Conservation (phyloP, 2,113 vertebrate genomes). For the Nematolebias whitei region DNA sequence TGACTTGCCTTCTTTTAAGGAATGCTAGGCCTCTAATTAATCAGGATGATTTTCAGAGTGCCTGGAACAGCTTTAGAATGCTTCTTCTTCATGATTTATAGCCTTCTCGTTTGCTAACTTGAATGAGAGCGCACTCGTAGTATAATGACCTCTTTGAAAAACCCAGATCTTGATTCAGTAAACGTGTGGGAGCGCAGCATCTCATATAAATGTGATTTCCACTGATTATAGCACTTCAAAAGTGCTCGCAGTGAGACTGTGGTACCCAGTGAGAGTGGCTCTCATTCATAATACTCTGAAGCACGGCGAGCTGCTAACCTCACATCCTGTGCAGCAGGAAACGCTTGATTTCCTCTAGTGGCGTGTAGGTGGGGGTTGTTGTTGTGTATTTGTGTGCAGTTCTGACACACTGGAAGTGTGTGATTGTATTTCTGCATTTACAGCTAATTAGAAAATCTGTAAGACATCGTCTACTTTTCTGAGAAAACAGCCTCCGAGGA, state of each 20-base stretch:
- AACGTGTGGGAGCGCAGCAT: conserved; percentile 29
- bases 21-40: too few relatives aligned
- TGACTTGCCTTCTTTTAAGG: too few relatives aligned
- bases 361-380: conserved; percentile 52
- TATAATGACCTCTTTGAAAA: neutral
- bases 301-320: conserved; percentile 59
- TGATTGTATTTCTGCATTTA: conserved; percentile 4
- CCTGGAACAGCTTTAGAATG: too few relatives aligned
- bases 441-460: conserved; percentile 10
- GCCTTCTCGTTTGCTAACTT: neutral
- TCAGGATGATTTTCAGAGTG: too few relatives aligned
- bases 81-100: neutral
- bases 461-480: neutral
- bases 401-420: conserved; percentile 4
- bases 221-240: conserved; percentile 56
- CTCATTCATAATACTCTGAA: conserved; percentile 73
- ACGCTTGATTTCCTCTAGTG: conserved; percentile 74
- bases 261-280: conserved; percentile 57
- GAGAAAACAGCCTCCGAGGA: conserved; percentile 10
- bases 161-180: conserved; percentile 28
- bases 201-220: conserved; percentile 43
- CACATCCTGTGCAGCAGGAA: conserved; percentile 77
- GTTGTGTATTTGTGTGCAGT: conserved; percentile 16
- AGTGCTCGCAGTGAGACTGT: conserved; percentile 56
- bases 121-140: neutral